Conservation (phyloP, 2,797 vertebrate genomes). For the Enteromius thamalakanensis region DNA sequence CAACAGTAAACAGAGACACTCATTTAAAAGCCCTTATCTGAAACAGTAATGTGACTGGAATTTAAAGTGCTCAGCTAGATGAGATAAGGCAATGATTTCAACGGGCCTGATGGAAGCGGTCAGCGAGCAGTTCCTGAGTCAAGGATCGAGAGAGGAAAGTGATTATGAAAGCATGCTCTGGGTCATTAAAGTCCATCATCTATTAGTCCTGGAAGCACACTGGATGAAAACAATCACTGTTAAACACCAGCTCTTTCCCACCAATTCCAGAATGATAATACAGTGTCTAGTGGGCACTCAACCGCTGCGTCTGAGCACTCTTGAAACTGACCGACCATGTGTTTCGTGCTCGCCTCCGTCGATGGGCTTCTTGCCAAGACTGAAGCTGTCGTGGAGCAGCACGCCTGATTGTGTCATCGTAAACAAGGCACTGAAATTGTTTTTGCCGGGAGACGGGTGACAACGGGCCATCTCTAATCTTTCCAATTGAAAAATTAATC, state of each 20-base stretch:
- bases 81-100: background rate
- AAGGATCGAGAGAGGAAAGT: background rate
- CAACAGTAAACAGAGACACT: background rate
- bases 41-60: background rate
- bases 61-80: background rate
- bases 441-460: slow-evolving; percentile 45
- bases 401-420: slow-evolving; percentile 54
- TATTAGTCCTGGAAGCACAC: slow-evolving; percentile 19
- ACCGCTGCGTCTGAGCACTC: slow-evolving; percentile 21
- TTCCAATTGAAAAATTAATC: slow-evolving; percentile 57
- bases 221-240: slow-evolving; percentile 3
- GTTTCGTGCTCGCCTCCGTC: slow-evolving; percentile 12
- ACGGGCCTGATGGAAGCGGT: background rate
- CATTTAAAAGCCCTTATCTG: background rate
- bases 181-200: background rate
- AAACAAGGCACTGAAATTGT: slow-evolving; percentile 53
- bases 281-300: slow-evolving; percentile 40
- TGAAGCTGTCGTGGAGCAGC: background rate
- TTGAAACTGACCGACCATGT: slow-evolving; percentile 29
- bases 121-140: background rate
- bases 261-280: slow-evolving; percentile 7
- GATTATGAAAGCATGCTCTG: background rate
- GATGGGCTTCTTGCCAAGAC: slow-evolving; percentile 36
- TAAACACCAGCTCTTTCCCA: slow-evolving; percentile 16
- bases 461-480: slow-evolving; percentile 65